Percentiles rank a stretch among this genome's conserved stretches.
Evolutionary conservation across 2,113 vertebrate species (phyloP).

Genomic region (Chunga burmeisteri): DNA sequence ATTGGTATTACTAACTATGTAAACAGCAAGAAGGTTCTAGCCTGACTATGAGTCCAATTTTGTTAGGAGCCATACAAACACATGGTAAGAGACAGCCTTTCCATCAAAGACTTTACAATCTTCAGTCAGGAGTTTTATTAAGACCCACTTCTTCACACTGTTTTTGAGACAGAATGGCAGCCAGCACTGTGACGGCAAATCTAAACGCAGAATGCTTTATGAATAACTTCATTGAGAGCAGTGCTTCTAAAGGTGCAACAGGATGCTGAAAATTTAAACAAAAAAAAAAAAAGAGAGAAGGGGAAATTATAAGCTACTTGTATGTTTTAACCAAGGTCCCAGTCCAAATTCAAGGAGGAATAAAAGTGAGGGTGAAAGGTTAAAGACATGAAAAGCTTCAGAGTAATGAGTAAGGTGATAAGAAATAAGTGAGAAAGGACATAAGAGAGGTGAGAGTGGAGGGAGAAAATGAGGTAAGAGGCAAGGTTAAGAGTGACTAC

Average conservation of each 20-base stretch:
- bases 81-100: not conserved
- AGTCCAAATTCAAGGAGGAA: not conserved
- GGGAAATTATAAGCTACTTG: not conserved
- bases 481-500: not conserved
- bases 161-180: slow-evolving; percentile 55
- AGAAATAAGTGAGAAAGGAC: not conserved
- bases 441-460: not conserved
- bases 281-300: not conserved
- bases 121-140: slow-evolving; percentile 30
- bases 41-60: not conserved
- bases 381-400: not conserved
- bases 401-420: not conserved
- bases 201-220: slow-evolving; percentile 46
- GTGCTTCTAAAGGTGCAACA: slow-evolving; percentile 10
- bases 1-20: not conserved
- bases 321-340: not conserved
- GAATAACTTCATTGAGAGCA: slow-evolving; percentile 55
- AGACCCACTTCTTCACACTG: not conserved
- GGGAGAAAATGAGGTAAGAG: not conserved
- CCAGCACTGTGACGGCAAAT: slow-evolving; percentile 35
- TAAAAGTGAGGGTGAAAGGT: not conserved
- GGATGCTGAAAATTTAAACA: not conserved
- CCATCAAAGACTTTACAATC: slow-evolving; percentile 39
- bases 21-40: not conserved
- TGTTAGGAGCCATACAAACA: not conserved